phyloP scores from a whole-genome alignment of 2,797 vertebrate species.

The Nannoperca australis region DNA sequence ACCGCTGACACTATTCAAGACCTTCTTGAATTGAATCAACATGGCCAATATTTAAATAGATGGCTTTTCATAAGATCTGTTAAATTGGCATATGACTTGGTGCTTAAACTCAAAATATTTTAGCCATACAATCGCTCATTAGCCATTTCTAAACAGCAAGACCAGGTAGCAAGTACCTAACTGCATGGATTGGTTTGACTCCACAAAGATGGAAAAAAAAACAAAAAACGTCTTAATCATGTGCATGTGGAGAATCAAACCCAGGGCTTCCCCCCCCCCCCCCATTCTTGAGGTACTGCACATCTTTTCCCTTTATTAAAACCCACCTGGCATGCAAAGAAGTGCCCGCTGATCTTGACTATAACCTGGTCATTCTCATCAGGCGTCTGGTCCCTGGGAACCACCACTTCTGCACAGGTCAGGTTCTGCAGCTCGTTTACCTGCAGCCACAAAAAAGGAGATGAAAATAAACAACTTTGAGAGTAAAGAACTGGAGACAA shows the following conservation, averaged over 20 bases:
- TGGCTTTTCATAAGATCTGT: neutral
- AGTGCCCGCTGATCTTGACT: constrained; percentile 99
- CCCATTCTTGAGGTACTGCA: neutral
- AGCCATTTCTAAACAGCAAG: too few relatives aligned
- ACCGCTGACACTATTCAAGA: neutral
- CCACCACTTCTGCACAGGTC: constrained; percentile 98
- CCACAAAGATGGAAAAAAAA: neutral
- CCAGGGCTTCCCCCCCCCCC: neutral
- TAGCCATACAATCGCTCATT: neutral
- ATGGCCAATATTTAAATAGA: neutral
- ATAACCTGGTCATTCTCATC: constrained; percentile 99
- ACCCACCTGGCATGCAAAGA: constrained; percentile 98
- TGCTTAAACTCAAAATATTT: neutral
- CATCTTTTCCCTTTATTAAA: neutral
- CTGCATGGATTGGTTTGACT: neutral
- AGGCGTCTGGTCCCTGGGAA: constrained; percentile 98
- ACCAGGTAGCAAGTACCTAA: neutral
- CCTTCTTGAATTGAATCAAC: neutral
- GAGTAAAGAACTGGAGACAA: neutral
- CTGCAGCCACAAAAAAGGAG: constrained; percentile 71
- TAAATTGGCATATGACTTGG: neutral
- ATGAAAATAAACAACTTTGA: neutral
- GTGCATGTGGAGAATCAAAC: neutral
- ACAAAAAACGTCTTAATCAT: neutral
- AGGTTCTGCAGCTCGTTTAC: constrained; percentile 99